These are phyloP conservation scores for Coecobrya sp. DNA, from an alignment of 2,888 invertebrate species.

Conservation along the genomic window DNA sequence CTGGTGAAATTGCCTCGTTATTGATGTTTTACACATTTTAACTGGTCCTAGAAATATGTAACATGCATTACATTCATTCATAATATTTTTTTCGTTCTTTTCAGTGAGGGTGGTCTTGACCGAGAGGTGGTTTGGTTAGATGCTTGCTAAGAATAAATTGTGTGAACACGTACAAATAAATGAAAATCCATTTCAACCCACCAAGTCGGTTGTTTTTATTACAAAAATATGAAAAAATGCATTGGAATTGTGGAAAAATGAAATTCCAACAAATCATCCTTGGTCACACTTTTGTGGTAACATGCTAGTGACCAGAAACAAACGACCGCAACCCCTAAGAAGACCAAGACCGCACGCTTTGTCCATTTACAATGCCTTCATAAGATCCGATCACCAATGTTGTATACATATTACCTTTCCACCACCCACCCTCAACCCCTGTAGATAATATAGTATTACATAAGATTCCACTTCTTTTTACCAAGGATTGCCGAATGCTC, in stretches of 20 bases:
- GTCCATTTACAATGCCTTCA: not conserved
- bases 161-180: slow-evolving; percentile 52
- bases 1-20: slow-evolving; percentile 3
- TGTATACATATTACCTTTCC: slow-evolving; percentile 10
- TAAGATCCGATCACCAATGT: slow-evolving; percentile 8
- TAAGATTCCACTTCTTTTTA: slow-evolving; percentile 30
- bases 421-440: slow-evolving; percentile 52
- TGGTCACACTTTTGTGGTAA: slow-evolving; percentile 69
- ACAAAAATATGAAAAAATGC: slow-evolving; percentile 14
- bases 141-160: slow-evolving; percentile 32
- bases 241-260: slow-evolving; percentile 28
- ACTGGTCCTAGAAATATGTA: not conserved
- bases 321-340: not conserved
- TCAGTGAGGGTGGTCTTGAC: slow-evolving; percentile 54
- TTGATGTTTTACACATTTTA: slow-evolving; percentile 5
- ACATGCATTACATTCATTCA: not conserved
- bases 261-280: slow-evolving; percentile 72
- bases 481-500: slow-evolving; percentile 13
- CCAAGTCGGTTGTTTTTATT: too few relatives aligned
- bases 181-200: not conserved
- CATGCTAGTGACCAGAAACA: slow-evolving; percentile 37
- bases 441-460: slow-evolving; percentile 18
- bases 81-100: not conserved
- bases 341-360: slow-evolving; percentile 22
- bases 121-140: not conserved